phyloP scores from a whole-genome alignment of 2,113 vertebrate species.

The Eurystomus gularis region DNA sequence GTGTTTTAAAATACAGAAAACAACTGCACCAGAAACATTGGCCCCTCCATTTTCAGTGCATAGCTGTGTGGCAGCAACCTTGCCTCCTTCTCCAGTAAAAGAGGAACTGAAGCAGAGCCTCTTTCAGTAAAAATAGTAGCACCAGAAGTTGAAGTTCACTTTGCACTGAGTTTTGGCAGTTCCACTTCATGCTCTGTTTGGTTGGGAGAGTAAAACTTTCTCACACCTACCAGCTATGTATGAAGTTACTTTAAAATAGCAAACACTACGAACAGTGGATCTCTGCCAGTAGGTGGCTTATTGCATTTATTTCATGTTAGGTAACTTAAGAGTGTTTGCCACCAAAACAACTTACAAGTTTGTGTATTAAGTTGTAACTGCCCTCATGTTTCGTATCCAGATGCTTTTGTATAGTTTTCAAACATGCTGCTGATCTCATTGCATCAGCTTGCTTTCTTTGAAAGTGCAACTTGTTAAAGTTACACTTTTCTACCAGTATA shows the following conservation, averaged over 20 bases:
- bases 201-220: not conserved
- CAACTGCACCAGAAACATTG: not conserved
- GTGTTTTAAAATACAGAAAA: not conserved
- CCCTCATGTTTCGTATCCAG: not conserved
- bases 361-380: not conserved
- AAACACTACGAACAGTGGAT: not conserved
- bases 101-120: not conserved
- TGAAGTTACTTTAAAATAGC: not conserved
- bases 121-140: not conserved
- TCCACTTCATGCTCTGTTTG: not conserved
- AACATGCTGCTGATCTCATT: not conserved
- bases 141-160: not conserved
- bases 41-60: not conserved
- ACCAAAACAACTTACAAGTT: not conserved
- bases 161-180: not conserved
- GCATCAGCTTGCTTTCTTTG: not conserved
- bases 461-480: not conserved
- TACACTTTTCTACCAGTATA: not conserved
- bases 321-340: not conserved
- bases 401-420: not conserved
- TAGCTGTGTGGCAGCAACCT: not conserved
- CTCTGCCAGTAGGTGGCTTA: not conserved
- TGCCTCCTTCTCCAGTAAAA: not conserved
- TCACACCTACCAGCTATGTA: not conserved
- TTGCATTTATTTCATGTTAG: not conserved